Conservation (phyloP, 2,888 invertebrate genomes). For the Slavum lentiscoides region DNA sequence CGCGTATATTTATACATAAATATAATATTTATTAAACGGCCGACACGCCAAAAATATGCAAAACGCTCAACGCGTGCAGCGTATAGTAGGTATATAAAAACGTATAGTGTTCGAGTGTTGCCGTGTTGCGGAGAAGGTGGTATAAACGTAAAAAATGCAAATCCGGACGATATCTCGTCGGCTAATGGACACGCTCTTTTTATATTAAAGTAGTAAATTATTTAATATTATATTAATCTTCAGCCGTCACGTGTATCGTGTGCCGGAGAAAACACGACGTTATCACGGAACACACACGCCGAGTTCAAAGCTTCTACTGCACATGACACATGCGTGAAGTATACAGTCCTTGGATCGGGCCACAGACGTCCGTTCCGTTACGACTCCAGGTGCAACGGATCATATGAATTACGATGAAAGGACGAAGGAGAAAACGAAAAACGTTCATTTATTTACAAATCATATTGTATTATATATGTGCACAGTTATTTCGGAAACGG, state of each 20-base stretch:
- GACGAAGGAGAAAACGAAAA: too few species aligned
- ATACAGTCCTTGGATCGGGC: background rate
- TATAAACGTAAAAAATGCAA: conserved; percentile 34
- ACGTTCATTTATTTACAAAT: too few species aligned
- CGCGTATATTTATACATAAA: too few species aligned
- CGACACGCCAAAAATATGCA: conserved; percentile 13
- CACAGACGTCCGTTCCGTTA: conserved; percentile 3
- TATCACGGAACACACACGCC: background rate
- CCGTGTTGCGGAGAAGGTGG: background rate
- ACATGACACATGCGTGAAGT: too few species aligned
- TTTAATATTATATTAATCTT: conserved; percentile 1
- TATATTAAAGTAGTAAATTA: background rate
- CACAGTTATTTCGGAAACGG: too few species aligned
- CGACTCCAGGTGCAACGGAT: background rate
- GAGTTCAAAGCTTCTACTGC: background rate
- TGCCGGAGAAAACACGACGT: background rate
- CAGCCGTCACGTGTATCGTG: background rate
- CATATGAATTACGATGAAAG: background rate
- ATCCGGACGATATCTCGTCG: conserved; percentile 9
- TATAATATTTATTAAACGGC: too few species aligned
- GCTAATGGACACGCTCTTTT: conserved; percentile 29
- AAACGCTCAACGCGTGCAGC: background rate
- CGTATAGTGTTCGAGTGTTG: too few species aligned
- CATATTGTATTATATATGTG: too few species aligned
- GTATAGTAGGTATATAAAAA: background rate